These are phyloP conservation scores for Ichneumoninae sp. DNA, from an alignment of 2,888 invertebrate species.

Conservation along the genomic window DNA sequence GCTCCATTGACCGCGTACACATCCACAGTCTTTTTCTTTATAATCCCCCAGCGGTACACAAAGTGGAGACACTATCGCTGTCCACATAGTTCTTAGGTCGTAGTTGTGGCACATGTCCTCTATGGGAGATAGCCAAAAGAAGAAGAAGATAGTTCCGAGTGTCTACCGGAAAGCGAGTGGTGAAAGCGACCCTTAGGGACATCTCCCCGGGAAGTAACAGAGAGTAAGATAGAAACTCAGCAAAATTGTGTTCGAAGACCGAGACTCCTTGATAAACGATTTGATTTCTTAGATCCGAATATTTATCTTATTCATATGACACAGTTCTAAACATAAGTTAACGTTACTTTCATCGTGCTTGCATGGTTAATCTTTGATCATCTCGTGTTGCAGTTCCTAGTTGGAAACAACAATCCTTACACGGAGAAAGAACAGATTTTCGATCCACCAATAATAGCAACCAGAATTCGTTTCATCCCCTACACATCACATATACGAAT, in stretches of 20 bases:
- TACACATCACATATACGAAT: slow-evolving; percentile 91
- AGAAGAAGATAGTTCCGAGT: neutral
- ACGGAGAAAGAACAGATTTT: slow-evolving; percentile 90
- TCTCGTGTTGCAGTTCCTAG: slow-evolving; percentile 88
- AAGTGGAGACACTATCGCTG: slow-evolving; percentile 14
- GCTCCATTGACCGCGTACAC: slow-evolving; percentile 71
- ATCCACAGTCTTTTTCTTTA: slow-evolving; percentile 16
- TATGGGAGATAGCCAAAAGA: neutral
- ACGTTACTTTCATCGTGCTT: neutral
- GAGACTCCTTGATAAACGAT: neutral
- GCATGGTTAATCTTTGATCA: neutral
- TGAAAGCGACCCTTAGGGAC: neutral
- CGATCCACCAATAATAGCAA: slow-evolving; percentile 91
- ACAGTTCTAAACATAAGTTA: neutral
- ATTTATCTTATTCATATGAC: neutral
- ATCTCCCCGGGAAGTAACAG: slow-evolving; percentile 6
- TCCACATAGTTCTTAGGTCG: neutral
- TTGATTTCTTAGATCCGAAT: neutral
- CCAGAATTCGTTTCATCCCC: slow-evolving; percentile 91
- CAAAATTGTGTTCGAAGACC: neutral
- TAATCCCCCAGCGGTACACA: slow-evolving; percentile 17
- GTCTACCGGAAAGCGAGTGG: neutral
- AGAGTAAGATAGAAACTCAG: neutral
- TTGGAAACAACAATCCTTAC: slow-evolving; percentile 92
- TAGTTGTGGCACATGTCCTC: neutral